These are phyloP conservation scores for Xiphias gladius DNA, from an alignment of 2,113 vertebrate species.

Conservation along the genomic window DNA sequence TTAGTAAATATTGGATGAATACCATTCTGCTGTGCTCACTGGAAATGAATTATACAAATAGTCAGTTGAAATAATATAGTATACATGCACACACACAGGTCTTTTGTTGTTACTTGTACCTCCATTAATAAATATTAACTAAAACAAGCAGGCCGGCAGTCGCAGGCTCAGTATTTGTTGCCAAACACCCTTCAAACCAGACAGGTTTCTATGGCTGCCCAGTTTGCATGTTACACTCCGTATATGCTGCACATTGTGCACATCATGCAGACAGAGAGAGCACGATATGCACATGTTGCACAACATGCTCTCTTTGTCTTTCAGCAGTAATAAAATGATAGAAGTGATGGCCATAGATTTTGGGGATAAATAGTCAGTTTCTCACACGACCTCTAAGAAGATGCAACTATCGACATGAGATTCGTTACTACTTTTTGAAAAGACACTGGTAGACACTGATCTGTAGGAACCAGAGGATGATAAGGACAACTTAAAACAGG, in stretches of 20 bases:
- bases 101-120: not conserved
- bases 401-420: not conserved
- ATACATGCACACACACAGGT: not conserved
- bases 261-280: too few relatives aligned
- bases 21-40: not conserved
- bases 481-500: not conserved
- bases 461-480: not conserved
- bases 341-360: not conserved
- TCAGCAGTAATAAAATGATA: not conserved
- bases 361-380: not conserved
- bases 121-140: slow-evolving; percentile 42
- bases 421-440: not conserved
- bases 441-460: not conserved
- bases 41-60: not conserved
- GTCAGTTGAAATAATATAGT: not conserved
- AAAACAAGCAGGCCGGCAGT: not conserved
- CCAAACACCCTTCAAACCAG: slow-evolving; percentile 57
- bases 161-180: slow-evolving; percentile 43
- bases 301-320: not conserved
- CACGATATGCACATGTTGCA: too few relatives aligned
- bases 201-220: slow-evolving; percentile 16
- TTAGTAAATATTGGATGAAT: not conserved
- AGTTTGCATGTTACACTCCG: not conserved
- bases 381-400: not conserved
- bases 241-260: not conserved